Evolutionary conservation across 2,888 invertebrate species (phyloP).

Genomic region (Dioctria linearis): DNA sequence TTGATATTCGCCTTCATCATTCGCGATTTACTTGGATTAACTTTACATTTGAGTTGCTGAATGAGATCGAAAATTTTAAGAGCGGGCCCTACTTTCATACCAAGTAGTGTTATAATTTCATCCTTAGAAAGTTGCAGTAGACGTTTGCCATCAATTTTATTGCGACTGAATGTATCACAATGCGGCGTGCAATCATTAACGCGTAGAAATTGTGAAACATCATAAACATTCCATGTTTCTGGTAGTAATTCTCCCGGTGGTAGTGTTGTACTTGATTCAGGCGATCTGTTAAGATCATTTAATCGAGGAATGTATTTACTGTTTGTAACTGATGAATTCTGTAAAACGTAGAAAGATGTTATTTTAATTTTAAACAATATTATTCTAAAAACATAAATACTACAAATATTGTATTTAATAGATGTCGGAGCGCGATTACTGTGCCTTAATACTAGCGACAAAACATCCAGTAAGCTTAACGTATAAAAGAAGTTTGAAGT

Average conservation of each 20-base stretch:
- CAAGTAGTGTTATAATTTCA: slow-evolving; percentile 89
- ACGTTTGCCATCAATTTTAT: slow-evolving; percentile 86
- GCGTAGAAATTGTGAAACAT: slow-evolving; percentile 91
- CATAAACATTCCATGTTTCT: slow-evolving; percentile 84
- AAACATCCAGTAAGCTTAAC: no score
- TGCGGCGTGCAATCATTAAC: slow-evolving; percentile 88
- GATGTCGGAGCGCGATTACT: neutral
- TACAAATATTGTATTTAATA: neutral
- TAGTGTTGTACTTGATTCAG: slow-evolving; percentile 46
- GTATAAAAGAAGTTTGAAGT: no score
- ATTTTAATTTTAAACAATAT: neutral
- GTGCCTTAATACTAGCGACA: no score
- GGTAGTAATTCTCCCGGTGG: slow-evolving; percentile 71
- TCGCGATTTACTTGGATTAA: slow-evolving; percentile 69
- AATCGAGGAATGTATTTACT: slow-evolving; percentile 75
- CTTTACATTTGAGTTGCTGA: slow-evolving; percentile 88
- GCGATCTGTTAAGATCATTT: slow-evolving; percentile 67
- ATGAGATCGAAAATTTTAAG: slow-evolving; percentile 94
- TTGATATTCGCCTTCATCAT: slow-evolving; percentile 75
- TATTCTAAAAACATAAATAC: no score
- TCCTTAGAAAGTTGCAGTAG: slow-evolving; percentile 89
- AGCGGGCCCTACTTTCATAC: slow-evolving; percentile 96
- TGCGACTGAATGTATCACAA: slow-evolving; percentile 77
- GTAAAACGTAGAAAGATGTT: slow-evolving; percentile 52
- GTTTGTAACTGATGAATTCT: slow-evolving; percentile 72